Evolutionary conservation across 2,888 invertebrate genomes (phyloP).

Genomic region (Quadriops clusia): DNA sequence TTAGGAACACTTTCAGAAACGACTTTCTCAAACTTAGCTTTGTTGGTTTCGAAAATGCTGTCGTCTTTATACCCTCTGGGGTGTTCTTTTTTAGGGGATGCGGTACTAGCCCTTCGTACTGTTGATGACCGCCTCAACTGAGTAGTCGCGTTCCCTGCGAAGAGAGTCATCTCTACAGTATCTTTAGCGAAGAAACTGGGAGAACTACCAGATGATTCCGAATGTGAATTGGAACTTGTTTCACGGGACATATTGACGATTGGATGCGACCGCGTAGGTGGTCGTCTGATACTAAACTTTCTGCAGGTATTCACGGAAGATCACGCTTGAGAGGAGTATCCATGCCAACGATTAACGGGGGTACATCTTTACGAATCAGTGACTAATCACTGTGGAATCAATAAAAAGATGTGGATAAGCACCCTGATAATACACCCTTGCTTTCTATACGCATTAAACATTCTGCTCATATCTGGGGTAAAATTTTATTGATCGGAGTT

Average conservation of each 20-base stretch:
- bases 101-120: constrained; percentile 27
- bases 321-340: constrained; percentile 21
- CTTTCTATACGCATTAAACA: too few species aligned
- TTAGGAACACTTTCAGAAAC: constrained; percentile 6
- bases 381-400: constrained; percentile 16
- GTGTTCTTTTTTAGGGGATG: constrained; percentile 20
- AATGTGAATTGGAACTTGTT: constrained; percentile 23
- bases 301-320: constrained; percentile 1
- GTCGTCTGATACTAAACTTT: background rate
- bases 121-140: constrained; percentile 28
- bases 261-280: constrained; percentile 3
- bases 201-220: constrained; percentile 29
- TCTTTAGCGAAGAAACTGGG: constrained; percentile 26
- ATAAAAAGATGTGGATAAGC: too few species aligned
- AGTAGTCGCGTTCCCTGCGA: constrained; percentile 26
- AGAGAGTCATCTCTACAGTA: constrained; percentile 26
- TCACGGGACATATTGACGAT: constrained; percentile 18
- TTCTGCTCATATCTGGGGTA: too few species aligned
- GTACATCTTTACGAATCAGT: constrained; percentile 27
- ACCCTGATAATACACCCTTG: too few species aligned
- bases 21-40: constrained; percentile 9
- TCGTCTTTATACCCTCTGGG: too few species aligned
- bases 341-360: constrained; percentile 32
- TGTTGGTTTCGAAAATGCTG: constrained; percentile 11
- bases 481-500: too few species aligned